Percentiles rank a stretch among this genome's conserved stretches.
phyloP scores from a whole-genome alignment of 1,140 invertebrate genomes.

The Zaprionus lachaisei region DNA sequence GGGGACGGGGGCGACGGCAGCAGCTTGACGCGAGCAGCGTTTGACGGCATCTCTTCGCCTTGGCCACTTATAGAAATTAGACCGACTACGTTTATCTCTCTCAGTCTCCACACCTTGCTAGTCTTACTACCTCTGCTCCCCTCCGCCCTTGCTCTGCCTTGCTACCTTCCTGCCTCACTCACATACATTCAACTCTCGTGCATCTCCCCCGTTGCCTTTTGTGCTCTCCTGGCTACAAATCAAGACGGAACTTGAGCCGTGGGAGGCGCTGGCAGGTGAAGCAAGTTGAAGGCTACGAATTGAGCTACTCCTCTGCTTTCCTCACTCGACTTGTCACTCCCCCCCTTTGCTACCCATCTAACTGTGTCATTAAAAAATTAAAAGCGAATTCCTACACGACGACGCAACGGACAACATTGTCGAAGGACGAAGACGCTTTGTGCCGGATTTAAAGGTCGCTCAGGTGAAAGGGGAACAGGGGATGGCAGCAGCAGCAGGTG shows the following conservation, averaged over 20 bases:
- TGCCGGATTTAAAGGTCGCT: constrained; percentile 2
- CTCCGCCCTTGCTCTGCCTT: background rate
- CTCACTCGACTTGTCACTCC: no score
- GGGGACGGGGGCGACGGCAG: background rate
- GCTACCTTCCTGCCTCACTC: background rate
- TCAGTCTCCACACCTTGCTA: background rate
- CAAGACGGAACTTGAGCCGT: constrained; percentile 15
- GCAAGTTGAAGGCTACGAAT: background rate
- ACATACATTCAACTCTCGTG: background rate
- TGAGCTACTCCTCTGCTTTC: background rate
- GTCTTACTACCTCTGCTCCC: background rate
- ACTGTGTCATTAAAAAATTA: constrained; percentile 79
- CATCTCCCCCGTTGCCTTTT: background rate
- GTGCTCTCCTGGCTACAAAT: constrained; percentile 35
- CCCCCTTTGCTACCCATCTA: background rate
- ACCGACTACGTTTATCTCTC: background rate
- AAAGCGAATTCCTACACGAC: constrained; percentile 63
- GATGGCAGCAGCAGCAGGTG: constrained; percentile 5
- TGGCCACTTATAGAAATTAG: constrained; percentile 61
- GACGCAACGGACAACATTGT: constrained; percentile 56
- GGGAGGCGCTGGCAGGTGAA: background rate
- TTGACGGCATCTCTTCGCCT: background rate
- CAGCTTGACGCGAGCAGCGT: constrained; percentile 12
- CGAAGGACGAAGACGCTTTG: constrained; percentile 19
- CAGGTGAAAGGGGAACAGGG: constrained; percentile 2